These are phyloP conservation scores for Apis florea DNA, from an alignment of 1,140 invertebrate species.

Conservation along the genomic window DNA sequence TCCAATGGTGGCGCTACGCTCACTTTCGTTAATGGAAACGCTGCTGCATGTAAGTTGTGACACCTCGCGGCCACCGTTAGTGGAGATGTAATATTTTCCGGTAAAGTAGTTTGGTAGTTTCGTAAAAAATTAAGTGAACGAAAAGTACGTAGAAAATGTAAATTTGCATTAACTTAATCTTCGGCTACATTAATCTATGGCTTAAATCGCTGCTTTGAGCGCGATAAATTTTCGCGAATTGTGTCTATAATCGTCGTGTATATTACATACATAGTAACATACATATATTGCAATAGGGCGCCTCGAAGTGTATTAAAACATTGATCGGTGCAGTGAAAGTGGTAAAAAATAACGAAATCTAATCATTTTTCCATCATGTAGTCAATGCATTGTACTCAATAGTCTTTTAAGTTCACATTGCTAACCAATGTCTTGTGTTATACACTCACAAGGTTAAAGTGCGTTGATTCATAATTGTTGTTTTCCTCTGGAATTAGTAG, in stretches of 20 bases:
- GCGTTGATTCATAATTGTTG: constrained; percentile 14
- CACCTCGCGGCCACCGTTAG: constrained; percentile 33
- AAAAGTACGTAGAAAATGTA: constrained; percentile 20
- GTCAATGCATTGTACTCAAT: background rate
- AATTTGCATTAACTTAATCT: background rate
- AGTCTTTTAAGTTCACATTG: constrained; percentile 12
- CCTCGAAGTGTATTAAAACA: constrained; percentile 38
- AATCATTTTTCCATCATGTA: constrained; percentile 35
- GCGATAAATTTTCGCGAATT: background rate
- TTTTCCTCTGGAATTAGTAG: constrained; percentile 20
- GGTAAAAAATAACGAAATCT: constrained; percentile 22
- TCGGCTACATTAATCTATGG: background rate
- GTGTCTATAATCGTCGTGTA: constrained; percentile 9
- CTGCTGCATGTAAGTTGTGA: constrained; percentile 8
- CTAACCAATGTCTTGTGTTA: constrained; percentile 19
- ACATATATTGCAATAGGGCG: constrained; percentile 32
- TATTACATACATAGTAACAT: constrained; percentile 32
- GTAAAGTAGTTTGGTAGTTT: constrained; percentile 30
- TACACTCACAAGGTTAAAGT: constrained; percentile 37
- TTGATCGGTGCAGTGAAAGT: constrained; percentile 46
- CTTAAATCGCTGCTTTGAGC: background rate
- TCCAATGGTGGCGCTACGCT: background rate
- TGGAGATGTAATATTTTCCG: constrained; percentile 43
- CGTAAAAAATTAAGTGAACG: background rate
- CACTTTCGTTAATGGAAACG: background rate